phyloP scores from a whole-genome alignment of 2,113 vertebrate species.

The Corythornis vintsioides region DNA sequence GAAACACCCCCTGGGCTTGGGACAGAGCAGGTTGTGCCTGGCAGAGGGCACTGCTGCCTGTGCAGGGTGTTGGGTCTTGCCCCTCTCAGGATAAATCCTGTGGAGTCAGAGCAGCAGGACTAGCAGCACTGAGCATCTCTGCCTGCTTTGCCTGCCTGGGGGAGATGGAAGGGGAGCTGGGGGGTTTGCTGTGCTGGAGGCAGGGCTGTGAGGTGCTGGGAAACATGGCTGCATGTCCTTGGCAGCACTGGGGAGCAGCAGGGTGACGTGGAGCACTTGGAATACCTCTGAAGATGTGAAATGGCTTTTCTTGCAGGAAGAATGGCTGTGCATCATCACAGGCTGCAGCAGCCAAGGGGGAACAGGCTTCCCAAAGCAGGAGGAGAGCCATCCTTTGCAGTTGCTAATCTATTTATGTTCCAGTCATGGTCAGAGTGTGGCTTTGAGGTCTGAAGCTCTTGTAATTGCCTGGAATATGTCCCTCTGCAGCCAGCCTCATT shows the following conservation, averaged over 20 bases:
- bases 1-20: neutral
- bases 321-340: constrained; percentile 7
- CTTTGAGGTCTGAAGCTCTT: constrained; percentile 43
- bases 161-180: neutral
- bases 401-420: constrained; percentile 46
- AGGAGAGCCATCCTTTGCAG: constrained; percentile 31
- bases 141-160: neutral
- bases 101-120: neutral
- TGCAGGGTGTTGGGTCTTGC: neutral
- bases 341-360: neutral
- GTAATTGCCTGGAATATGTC: constrained; percentile 52
- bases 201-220: neutral
- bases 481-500: constrained; percentile 17
- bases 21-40: neutral
- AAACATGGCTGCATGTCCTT: neutral
- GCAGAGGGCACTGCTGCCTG: neutral
- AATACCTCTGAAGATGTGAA: constrained; percentile 21
- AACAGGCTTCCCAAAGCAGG: constrained; percentile 9
- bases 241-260: neutral
- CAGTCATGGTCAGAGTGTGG: constrained; percentile 23
- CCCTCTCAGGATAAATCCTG: neutral
- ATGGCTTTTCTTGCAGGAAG: constrained; percentile 11
- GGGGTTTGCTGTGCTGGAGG: neutral
- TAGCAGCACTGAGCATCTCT: neutral
- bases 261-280: neutral